Conservation (phyloP, 92 coral and sea anemone species). For the Umimayanthus kanabou region DNA sequence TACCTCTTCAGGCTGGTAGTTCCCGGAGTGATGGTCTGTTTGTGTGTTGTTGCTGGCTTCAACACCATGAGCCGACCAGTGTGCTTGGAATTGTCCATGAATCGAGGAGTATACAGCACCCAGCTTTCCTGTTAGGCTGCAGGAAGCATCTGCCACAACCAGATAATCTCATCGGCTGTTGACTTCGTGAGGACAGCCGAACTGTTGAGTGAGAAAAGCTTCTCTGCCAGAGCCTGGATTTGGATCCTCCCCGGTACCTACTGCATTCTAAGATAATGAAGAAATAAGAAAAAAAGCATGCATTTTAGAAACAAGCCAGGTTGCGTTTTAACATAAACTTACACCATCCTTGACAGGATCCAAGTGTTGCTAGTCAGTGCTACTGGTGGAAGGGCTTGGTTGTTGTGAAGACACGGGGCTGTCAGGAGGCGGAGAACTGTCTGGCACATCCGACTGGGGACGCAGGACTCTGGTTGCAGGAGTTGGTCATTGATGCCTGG, state of each 20-base stretch:
- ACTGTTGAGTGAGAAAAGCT: conserved; percentile 4
- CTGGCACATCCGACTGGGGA: not conserved
- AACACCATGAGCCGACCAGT: conserved; percentile 19
- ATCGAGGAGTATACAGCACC: conserved; percentile 40
- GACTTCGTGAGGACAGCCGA: conserved; percentile 8
- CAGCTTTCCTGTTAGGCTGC: conserved; percentile 8
- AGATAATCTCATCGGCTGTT: not conserved
- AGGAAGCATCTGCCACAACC: conserved; percentile 37
- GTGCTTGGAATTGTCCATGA: conserved; percentile 20
- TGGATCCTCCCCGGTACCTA: conserved; percentile 32
- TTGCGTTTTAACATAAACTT: not conserved
- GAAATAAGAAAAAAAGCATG: not conserved
- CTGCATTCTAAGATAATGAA: conserved; percentile 9
- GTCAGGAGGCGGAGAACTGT: not conserved
- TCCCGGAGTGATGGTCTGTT: conserved; percentile 37
- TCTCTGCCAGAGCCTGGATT: conserved; percentile 11
- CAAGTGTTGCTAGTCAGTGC: not conserved
- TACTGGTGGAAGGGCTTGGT: not conserved
- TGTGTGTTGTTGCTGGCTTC: not conserved
- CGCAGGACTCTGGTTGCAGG: too few relatives aligned
- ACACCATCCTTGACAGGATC: not conserved
- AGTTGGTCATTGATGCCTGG: not conserved
- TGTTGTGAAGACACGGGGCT: not conserved
- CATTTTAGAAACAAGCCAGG: not conserved
- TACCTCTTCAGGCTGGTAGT: conserved; percentile 37